A percentile compares a stretch with the other conserved stretches of the same genome.
Evolutionary conservation across 1,140 invertebrate species (phyloP).

Genomic region (Phocides pigmalion): DNA sequence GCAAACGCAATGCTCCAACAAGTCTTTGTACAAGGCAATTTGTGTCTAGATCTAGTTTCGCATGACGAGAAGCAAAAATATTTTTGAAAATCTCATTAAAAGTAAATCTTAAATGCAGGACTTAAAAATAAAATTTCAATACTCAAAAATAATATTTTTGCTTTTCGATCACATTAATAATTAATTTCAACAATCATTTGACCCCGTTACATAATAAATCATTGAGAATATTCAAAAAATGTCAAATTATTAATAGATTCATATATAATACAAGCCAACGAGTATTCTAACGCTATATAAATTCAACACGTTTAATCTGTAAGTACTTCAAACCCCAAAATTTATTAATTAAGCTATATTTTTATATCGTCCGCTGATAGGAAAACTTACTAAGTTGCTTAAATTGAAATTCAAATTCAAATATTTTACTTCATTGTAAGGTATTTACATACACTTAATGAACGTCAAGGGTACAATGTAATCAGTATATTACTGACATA

Average conservation of each 20-base stretch:
- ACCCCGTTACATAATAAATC: not conserved
- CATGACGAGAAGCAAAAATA: constrained; percentile 21
- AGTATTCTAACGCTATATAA: constrained; percentile 17
- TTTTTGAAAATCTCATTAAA: not conserved
- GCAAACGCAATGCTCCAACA: constrained; percentile 56
- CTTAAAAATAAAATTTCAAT: constrained; percentile 18
- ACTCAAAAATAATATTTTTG: not conserved
- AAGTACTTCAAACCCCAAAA: not conserved
- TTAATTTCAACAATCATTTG: not conserved
- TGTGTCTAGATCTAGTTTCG: constrained; percentile 26
- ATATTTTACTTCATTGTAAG: no score
- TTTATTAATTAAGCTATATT: no score
- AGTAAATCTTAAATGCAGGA: constrained; percentile 8
- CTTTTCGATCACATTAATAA: not conserved
- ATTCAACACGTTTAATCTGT: constrained; percentile 15
- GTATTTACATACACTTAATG: no score
- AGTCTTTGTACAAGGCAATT: constrained; percentile 73
- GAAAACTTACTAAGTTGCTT: no score
- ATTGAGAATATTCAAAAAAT: not conserved
- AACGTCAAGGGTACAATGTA: no score
- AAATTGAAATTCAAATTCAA: no score
- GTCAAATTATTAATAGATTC: not conserved
- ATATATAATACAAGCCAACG: constrained; percentile 7
- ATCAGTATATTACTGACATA: no score
- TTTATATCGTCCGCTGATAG: no score